Percentiles rank a stretch among this genome's conserved stretches.
These are phyloP conservation scores for Sarotherodon lohbergeri DNA, from an alignment of 2,113 vertebrate species.

Conservation along the genomic window DNA sequence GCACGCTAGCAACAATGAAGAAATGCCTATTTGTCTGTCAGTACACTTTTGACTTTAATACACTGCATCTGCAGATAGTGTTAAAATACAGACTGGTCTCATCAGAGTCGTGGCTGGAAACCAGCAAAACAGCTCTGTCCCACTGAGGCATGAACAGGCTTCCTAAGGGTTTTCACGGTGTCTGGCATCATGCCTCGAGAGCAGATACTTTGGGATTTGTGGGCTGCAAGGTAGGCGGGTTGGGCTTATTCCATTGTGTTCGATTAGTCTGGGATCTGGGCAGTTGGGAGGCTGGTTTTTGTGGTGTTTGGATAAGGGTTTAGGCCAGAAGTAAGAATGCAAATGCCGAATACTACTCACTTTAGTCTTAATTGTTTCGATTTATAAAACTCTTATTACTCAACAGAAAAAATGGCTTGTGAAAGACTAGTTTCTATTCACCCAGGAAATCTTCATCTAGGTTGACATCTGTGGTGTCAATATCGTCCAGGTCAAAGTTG, in stretches of 20 bases:
- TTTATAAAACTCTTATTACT: background rate
- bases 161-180: background rate
- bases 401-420: background rate
- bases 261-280: background rate
- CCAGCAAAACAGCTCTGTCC: background rate
- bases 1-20: background rate
- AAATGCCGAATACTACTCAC: background rate
- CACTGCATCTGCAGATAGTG: background rate
- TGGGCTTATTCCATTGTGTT: background rate
- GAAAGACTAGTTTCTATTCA: slow-evolving; percentile 62
- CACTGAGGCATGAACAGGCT: background rate
- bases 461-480: slow-evolving; percentile 88
- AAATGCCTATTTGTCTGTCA: background rate
- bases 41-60: background rate
- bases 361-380: background rate
- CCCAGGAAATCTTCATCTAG: slow-evolving; percentile 88
- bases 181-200: background rate
- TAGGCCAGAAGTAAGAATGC: background rate
- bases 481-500: slow-evolving; percentile 87
- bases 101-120: background rate
- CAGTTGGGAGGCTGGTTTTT: fast-evolving
- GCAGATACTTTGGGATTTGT: background rate
- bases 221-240: too few relatives aligned
- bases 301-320: background rate
- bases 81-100: background rate